phyloP scores from a whole-genome alignment of 2,113 vertebrate genomes.

The Xenopus laevis region DNA sequence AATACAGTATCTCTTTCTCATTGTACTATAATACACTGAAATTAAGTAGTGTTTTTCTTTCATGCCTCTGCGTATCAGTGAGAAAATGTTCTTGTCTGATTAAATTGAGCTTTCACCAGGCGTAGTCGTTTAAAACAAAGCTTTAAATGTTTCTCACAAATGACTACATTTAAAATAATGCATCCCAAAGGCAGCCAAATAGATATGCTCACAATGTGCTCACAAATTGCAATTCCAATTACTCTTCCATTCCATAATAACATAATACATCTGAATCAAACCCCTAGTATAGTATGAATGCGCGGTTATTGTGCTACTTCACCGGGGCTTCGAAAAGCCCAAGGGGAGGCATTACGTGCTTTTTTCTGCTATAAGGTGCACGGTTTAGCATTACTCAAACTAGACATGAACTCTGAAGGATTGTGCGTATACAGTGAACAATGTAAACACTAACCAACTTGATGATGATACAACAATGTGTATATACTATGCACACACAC shows the following conservation, averaged over 20 bases:
- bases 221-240: conserved; percentile 44
- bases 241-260: conserved; percentile 51
- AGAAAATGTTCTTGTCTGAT: conserved; percentile 13
- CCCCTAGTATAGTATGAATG: not conserved
- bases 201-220: conserved; percentile 36
- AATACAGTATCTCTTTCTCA: not conserved
- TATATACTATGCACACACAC: too few relatives aligned
- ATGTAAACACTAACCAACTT: too few relatives aligned
- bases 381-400: too few relatives aligned
- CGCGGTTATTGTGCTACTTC: not conserved
- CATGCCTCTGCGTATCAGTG: not conserved
- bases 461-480: too few relatives aligned
- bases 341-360: not conserved
- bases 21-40: conserved; percentile 1
- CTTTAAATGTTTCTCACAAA: conserved; percentile 49
- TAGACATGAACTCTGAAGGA: too few relatives aligned
- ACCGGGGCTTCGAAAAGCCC: not conserved
- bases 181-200: conserved; percentile 43
- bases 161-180: conserved; percentile 50
- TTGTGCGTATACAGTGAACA: too few relatives aligned
- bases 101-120: conserved; percentile 19
- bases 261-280: conserved; percentile 38
- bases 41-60: conserved; percentile 28
- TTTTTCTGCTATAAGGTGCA: too few relatives aligned
- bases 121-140: conserved; percentile 44